Evolutionary conservation across 2,113 vertebrate species (phyloP), one percentile per base, ranked within the genome.

Genomic region (Thunnus maccoyii): DNA sequence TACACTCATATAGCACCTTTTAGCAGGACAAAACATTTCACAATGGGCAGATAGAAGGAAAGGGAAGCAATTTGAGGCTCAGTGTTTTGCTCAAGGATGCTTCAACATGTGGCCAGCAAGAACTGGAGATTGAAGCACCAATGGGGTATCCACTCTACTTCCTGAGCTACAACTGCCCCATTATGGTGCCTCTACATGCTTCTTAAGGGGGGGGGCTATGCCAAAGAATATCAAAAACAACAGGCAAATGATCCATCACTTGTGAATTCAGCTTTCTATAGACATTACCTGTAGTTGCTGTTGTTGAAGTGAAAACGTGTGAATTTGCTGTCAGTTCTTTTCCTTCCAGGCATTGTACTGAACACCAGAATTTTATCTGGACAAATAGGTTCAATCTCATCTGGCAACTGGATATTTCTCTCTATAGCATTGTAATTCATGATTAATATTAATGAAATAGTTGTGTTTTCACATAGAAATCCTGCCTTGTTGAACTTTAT

Each of bases 41-140:
- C 7, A 69, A 5, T 54, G 22, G 16, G 10, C 55, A 7, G 0
- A 60, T 11, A 20, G 27, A 5, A 0, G 47, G 32, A 78, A n/a
- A 14, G 36, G 13, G 51, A 47, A 44, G 52, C 17, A 51, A 68
- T 67, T 72, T 64, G 6, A 41, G 18, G 18, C 52, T 55, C 41
- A 4, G 16, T 67, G 36, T 56, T 89, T 79, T 46, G 52, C 67
- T 79, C 41, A 32, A 72, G 2, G 62, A 76, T 46, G 65, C 58
- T 73, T 79, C 0, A 13, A 54, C 48, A 48, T 72, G 51, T 32
- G 36, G 51, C 50, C 65, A 55, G 64, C 47, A 18, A 56, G 61
- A 55, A 30, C 27, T 30, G 27, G 27, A 30, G 58, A 79, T 86
- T 17, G 13, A 78, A 72, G 61, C 18, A 25, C 14, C 64, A 14